These are phyloP conservation scores for Cataglyphis albicans DNA, from an alignment of 2,888 invertebrate species.

Conservation along the genomic window DNA sequence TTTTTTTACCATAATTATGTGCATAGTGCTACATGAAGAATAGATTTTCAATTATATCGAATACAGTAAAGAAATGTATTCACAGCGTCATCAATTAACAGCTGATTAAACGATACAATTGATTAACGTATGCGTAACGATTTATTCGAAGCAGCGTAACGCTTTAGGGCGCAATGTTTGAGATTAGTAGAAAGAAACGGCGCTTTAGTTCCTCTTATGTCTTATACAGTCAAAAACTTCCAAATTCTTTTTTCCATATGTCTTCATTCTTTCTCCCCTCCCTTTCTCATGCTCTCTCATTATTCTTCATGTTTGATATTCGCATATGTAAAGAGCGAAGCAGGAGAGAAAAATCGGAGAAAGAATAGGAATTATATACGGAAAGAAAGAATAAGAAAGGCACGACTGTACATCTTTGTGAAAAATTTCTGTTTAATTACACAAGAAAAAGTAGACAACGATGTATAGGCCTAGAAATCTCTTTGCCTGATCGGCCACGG, in stretches of 20 bases:
- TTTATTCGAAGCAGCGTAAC: slow-evolving; percentile 26
- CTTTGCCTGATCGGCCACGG: slow-evolving; percentile 69
- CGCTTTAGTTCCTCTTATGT: slow-evolving; percentile 76
- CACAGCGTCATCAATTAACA: background rate
- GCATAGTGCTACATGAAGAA: background rate
- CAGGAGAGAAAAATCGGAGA: background rate
- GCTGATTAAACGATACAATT: background rate
- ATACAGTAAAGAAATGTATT: background rate
- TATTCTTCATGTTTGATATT: background rate
- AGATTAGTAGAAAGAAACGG: slow-evolving; percentile 11
- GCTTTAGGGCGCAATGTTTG: slow-evolving; percentile 13
- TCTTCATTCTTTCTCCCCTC: background rate
- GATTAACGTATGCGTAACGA: background rate
- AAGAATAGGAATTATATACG: background rate
- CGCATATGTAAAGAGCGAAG: background rate
- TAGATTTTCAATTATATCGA: no score
- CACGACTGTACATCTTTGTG: slow-evolving; percentile 52
- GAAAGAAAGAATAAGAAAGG: background rate
- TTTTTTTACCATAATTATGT: slow-evolving; percentile 7
- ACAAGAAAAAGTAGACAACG: slow-evolving; percentile 38
- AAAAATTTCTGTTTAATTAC: slow-evolving; percentile 59
- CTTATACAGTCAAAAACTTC: slow-evolving; percentile 56
- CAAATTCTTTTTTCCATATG: background rate
- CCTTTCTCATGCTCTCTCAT: background rate
- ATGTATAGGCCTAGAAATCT: slow-evolving; percentile 59